Conservation (phyloP, 2,797 vertebrate species). For the Megaceryle alcyon region DNA sequence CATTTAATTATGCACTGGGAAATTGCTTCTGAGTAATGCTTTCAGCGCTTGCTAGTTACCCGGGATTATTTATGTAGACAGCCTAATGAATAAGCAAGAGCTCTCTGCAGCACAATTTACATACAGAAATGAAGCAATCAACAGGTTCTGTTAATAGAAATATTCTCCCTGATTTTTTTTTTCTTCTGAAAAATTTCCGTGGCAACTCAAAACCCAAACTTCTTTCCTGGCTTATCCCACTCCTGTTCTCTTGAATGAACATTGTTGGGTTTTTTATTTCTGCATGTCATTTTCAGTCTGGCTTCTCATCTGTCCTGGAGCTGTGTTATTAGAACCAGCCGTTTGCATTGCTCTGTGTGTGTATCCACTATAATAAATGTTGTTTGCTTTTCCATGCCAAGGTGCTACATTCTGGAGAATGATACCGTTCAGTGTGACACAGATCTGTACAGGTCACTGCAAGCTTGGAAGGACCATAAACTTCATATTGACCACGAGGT, state of each 20-base stretch:
- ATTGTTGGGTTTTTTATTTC: background rate
- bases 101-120: background rate
- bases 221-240: background rate
- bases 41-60: background rate
- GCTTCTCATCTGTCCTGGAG: background rate
- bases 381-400: constrained; percentile 58
- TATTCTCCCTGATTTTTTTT: background rate
- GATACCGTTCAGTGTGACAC: constrained; percentile 90
- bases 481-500: constrained; percentile 97
- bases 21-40: constrained; percentile 6
- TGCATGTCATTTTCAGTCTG: background rate
- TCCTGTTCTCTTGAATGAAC: background rate
- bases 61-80: constrained; percentile 8
- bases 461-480: constrained; percentile 98
- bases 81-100: background rate
- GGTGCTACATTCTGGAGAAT: constrained; percentile 91
- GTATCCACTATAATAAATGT: background rate
- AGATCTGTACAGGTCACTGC: constrained; percentile 90
- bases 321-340: background rate
- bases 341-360: background rate
- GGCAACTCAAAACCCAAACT: background rate
- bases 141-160: background rate
- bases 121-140: constrained; percentile 1
- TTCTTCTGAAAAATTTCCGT: background rate
- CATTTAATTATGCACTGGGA: background rate